Evolutionary conservation across 2,888 invertebrate species (phyloP), one percentile per base, ranked within the genome.

Genomic region (Trisateles emortualis): DNA sequence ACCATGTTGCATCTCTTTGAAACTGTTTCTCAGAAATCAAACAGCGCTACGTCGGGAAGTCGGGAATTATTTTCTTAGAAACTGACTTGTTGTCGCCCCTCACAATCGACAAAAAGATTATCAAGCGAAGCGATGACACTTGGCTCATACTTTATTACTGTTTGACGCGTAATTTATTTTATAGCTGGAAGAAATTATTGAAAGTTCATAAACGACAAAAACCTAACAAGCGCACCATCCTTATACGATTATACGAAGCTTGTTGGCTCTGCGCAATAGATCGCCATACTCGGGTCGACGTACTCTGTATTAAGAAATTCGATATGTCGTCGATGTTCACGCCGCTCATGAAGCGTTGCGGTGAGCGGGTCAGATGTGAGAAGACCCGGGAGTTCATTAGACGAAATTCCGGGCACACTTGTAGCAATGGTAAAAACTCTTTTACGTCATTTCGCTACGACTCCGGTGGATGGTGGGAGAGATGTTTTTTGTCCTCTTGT

Each of bases 401-500:
- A 80, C 78, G 76, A 82, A 79, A 83, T 79, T 81, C 73, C 76
- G 75, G 72, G 76, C 78, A 66, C 72, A 76, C 79, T 83, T 75
- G 76, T 78, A 76, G 67, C 68, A 65, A 62, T 67, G 67, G 82
- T 83, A 87, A 89, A 88, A 88, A 87, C 56, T 74, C 59, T 75
- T 84, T 83, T 84, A 84, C 88, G 86, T 88, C 87, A 88, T 80
- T 87, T 84, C 81, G 76, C 84, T 77, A 74, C 76, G 68, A 73
- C 75, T 76, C 72, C 64, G 71, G 75, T 79, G 63, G 68, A 79
- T 64, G 81, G 79, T 81, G 81, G 80, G 79, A 80, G 79, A 78
- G 76, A 74, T 76, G 82, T 87, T 87, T 88, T 86, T 83, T 83
- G 81, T 83, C 82, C 82, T 84, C 83, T 87, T 86, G 86, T 86